phyloP scores from a whole-genome alignment of 2,888 invertebrate species.

The Hirtodrosophila trivittata region DNA sequence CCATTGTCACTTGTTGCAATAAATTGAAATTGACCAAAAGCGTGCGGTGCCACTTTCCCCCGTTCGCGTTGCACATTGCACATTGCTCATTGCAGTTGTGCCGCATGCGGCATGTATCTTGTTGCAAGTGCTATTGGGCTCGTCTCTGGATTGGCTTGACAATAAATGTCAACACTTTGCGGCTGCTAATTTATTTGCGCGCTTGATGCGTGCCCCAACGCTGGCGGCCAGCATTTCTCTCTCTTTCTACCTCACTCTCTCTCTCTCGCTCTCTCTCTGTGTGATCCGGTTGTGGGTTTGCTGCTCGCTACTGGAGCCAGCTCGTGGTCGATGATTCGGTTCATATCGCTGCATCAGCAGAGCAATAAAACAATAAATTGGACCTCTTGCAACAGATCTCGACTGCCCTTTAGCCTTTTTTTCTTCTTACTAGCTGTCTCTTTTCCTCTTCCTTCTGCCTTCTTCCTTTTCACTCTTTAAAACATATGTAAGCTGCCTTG shows the following conservation, averaged over 20 bases:
- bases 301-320: no score
- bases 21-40: slow-evolving; percentile 76
- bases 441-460: not conserved
- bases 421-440: not conserved
- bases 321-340: no score
- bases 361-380: no score
- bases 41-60: slow-evolving; percentile 57
- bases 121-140: slow-evolving; percentile 58
- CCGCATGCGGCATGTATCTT: slow-evolving; percentile 56
- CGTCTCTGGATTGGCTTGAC: slow-evolving; percentile 58
- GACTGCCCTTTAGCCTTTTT: not conserved
- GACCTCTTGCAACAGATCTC: no score
- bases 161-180: slow-evolving; percentile 81
- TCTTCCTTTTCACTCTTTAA: not conserved
- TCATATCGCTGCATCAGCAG: no score
- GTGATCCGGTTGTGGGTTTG: no score
- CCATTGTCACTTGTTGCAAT: slow-evolving; percentile 75
- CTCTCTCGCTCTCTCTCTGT: not conserved
- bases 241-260: not conserved
- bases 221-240: slow-evolving; percentile 39
- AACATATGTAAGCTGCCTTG: slow-evolving; percentile 10
- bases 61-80: not conserved
- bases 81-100: slow-evolving; percentile 39
- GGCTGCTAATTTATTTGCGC: slow-evolving; percentile 79
- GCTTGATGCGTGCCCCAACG: slow-evolving; percentile 60